A percentile compares a stretch with the other conserved stretches of the same genome.
Evolutionary conservation across 2,888 invertebrate species (phyloP).

Genomic region (Mimumesa dahlbomi): DNA sequence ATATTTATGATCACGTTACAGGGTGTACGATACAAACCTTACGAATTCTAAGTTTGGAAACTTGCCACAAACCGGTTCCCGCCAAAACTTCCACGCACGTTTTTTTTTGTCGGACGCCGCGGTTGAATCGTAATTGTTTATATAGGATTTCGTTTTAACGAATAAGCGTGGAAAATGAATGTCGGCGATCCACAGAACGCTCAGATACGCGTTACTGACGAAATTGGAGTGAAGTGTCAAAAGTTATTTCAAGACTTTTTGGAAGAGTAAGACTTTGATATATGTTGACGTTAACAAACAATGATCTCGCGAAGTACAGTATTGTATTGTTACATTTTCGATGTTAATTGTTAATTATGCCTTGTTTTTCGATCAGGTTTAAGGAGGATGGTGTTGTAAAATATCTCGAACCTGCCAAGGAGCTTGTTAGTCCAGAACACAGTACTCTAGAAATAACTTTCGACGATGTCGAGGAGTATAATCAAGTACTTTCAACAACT

Average conservation of each 20-base stretch:
- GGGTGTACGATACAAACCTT: no score
- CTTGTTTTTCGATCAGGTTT: slow-evolving; percentile 79
- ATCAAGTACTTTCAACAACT: slow-evolving; percentile 94
- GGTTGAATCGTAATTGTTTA: slow-evolving; percentile 9
- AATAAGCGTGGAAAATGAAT: slow-evolving; percentile 84
- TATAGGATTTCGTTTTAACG: slow-evolving; percentile 15
- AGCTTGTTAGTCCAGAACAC: slow-evolving; percentile 92
- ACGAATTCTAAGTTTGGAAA: no score
- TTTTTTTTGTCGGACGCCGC: neutral
- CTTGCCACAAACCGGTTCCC: slow-evolving; percentile 42
- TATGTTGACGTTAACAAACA: no score
- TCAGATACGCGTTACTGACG: slow-evolving; percentile 91
- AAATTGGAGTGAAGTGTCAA: slow-evolving; percentile 95
- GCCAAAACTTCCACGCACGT: slow-evolving; percentile 40
- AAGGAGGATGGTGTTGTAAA: slow-evolving; percentile 94
- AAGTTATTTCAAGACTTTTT: slow-evolving; percentile 98
- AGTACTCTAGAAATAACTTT: slow-evolving; percentile 96
- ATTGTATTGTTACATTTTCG: no score
- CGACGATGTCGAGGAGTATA: slow-evolving; percentile 96
- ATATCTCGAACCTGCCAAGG: slow-evolving; percentile 91
- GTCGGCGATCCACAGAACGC: slow-evolving; percentile 89
- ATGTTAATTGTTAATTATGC: slow-evolving; percentile 11
- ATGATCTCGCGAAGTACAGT: no score
- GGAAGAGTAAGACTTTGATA: slow-evolving; percentile 91
- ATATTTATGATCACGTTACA: no score